Evolutionary conservation across 1,140 invertebrate species (phyloP), one percentile per base, ranked within the genome.

Genomic region (Melipona quadrifasciata): DNA sequence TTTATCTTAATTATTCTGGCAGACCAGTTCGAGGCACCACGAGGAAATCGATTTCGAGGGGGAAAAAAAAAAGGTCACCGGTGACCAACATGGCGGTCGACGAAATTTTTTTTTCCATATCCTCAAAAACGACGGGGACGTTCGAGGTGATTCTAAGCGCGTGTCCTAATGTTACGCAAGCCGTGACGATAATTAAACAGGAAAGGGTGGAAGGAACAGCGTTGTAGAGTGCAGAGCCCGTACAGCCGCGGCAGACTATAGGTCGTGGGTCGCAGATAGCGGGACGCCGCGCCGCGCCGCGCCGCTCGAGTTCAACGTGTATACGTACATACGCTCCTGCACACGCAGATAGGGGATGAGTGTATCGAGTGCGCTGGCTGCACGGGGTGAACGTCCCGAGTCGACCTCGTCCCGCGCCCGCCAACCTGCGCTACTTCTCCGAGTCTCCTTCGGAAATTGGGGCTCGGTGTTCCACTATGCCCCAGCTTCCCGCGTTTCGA

Each of bases 361-460:
- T 78, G 76, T 91, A 91, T 92, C 87, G 90, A 92, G 90, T 89
- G 87, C 82, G 89, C 88, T 87, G 87, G 75, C 75, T 89, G 85
- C 77, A 85, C 84, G 88, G 87, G 92, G 90, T 93, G 87, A 92
- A 92, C 86, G 90, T 58, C 89, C 92, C 80, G 72, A 84, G 87
- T 87, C 91, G 91, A 92, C 92, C 91, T 91, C 90, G 82, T 92
- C 92, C 89, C 91, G 86, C 88, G 85, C 89, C 87, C 89, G 81
- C 80, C 89, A 81, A 67, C 78, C 78, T 71, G 78, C 67, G 39
- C 21, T 53, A 27, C 70, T 78, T 70, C 74, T 72, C 61, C 47
- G 70, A 86, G 77, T 77, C 86, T 85, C 73, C 67, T 74, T 90
- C 58, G 85, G 79, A 90, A 90, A 89, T 65, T 90, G 80, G 85